These are phyloP conservation scores for Tenthredo mesomela DNA, from an alignment of 2,888 invertebrate genomes.

Conservation along the genomic window DNA sequence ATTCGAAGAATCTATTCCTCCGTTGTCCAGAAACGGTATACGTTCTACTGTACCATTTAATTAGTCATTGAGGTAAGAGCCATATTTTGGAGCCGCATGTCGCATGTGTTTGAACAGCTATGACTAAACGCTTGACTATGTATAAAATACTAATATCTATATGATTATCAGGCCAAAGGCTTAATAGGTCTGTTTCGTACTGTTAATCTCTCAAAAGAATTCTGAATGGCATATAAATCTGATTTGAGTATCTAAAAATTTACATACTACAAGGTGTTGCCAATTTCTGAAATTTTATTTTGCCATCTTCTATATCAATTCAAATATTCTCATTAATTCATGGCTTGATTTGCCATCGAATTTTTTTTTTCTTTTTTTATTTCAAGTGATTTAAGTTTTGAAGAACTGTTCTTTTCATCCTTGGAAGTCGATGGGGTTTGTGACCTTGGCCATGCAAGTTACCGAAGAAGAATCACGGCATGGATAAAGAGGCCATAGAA, in stretches of 20 bases:
- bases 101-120: not conserved
- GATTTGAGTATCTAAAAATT: not conserved
- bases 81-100: not conserved
- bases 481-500: constrained; percentile 28
- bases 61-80: not conserved
- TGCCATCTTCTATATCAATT: not conserved
- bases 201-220: not conserved
- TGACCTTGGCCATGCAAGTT: not conserved
- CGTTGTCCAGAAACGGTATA: not conserved
- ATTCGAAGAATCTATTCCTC: not conserved
- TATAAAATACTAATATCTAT: not conserved
- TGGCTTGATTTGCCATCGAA: not conserved
- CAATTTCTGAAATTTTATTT: not conserved
- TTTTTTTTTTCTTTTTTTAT: too few species aligned
- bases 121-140: not conserved
- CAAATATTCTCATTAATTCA: not conserved
- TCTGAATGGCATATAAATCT: not conserved
- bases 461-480: not conserved
- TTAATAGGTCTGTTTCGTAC: not conserved
- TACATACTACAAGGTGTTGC: not conserved
- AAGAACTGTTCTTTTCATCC: not conserved
- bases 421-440: too few species aligned
- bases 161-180: not conserved
- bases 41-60: not conserved
- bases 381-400: too few species aligned